Base-by-base conservation (phyloP, 2,888 invertebrate species). In the Cantharis nigra region DNA sequence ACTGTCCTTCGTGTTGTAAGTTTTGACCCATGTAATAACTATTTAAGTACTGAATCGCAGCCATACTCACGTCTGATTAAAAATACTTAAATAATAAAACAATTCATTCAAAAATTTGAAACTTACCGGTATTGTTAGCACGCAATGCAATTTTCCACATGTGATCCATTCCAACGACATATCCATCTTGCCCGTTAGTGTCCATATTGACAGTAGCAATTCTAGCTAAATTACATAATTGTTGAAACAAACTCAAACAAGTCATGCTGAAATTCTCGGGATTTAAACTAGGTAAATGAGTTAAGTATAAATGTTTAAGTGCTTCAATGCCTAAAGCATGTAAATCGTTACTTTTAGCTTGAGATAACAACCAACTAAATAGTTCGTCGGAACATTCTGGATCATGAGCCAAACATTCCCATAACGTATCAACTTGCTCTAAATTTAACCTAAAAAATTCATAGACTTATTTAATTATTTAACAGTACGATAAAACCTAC, bases 11-110 rank as follows among this genome's bases (percentile, higher is more conserved):
- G 83, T 96, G 94, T 82, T 97, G 95, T 65, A 98, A 87, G 85
- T 96, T 96, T 79, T 97, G 95, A 9, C 96, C 96, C 93, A 98
- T 97, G 88, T 98, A 98, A 88, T 97, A 97, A 85, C 95, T 94
- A 87, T 98, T 98, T 75, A 98, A 91, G 87, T 97, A 97, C 86
- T 97, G 97, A 83, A 98, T 98, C 0, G 98, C 97, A 3, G 97
- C 95, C 93, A 97, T 94, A 81, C 97, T 97, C 2, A 98, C 98
- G 86, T 98, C 97, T 89, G 84, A 79, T 83, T 49, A 80, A 69
- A 74, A 76, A 63, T 69, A 76, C 69, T 10, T 33, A 11, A n/a
- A 20, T 63, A 75, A 74, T 9, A 5, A 65, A 9, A 28, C 64
- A 76, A 30, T 63, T 18, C n/a, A 11, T 23, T 69, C 63, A 14